A percentile compares a stretch with the other conserved stretches of the same genome.
Evolutionary conservation across 2,113 vertebrate genomes (phyloP).

Genomic region (Hyaena hyaena): DNA sequence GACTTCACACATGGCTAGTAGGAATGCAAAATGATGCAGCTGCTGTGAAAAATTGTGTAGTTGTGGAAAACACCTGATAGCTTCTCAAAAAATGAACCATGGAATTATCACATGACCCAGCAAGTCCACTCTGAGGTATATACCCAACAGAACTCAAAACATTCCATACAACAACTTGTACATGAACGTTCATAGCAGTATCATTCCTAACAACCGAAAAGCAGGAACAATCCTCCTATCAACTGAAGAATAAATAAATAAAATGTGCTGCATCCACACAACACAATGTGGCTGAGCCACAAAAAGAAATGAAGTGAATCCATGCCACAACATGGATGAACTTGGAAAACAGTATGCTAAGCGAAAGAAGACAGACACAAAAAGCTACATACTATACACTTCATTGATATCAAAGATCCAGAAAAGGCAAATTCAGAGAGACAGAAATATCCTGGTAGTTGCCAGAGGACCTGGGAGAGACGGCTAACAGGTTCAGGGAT

Average conservation of each 20-base stretch:
- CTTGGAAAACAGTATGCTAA: not conserved
- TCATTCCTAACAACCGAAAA: not conserved
- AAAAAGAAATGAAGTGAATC: not conserved
- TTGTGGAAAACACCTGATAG: not conserved
- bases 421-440: not conserved
- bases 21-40: not conserved
- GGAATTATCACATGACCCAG: not conserved
- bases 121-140: too few species aligned
- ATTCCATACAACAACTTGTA: not conserved
- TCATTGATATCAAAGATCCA: not conserved
- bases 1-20: not conserved
- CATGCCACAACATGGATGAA: too few species aligned
- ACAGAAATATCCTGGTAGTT: not conserved
- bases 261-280: not conserved
- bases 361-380: not conserved
- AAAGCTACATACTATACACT: not conserved
- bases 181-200: not conserved
- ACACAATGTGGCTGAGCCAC: not conserved
- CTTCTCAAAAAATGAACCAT: not conserved
- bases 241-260: not conserved
- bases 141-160: not conserved
- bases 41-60: not conserved
- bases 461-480: not conserved
- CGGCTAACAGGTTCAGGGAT: not conserved
- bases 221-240: not conserved